A percentile compares a stretch with the other conserved stretches of the same genome.
Evolutionary conservation across 1,140 invertebrate species (phyloP).

Genomic region (Conopomorpha cramerella): DNA sequence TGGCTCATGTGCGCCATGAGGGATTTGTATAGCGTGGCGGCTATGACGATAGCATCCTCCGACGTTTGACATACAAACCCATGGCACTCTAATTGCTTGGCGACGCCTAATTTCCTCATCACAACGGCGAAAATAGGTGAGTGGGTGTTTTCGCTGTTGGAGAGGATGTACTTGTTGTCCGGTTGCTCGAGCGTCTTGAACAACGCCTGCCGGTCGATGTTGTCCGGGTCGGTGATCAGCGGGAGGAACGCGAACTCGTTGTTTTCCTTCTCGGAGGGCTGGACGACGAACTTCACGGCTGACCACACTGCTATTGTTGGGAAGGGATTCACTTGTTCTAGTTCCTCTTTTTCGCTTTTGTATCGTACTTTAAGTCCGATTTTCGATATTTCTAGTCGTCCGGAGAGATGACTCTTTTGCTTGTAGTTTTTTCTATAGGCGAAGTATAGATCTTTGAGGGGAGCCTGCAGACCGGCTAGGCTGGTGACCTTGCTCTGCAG

Average conservation of each 20-base stretch:
- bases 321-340: conserved; percentile 75
- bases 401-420: conserved; percentile 53
- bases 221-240: conserved; percentile 82
- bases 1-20: conserved; percentile 78
- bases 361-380: conserved; percentile 69
- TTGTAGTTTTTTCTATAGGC: conserved; percentile 61
- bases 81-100: conserved; percentile 84
- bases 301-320: conserved; percentile 91
- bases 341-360: conserved; percentile 59
- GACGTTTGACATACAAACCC: conserved; percentile 86
- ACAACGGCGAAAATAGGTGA: conserved; percentile 90
- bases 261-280: conserved; percentile 54
- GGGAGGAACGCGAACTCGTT: conserved; percentile 78
- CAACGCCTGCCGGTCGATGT: conserved; percentile 71
- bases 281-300: conserved; percentile 76
- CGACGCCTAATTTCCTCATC: conserved; percentile 79
- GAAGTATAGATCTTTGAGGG: conserved; percentile 79
- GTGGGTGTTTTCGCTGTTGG: conserved; percentile 64
- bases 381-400: conserved; percentile 71
- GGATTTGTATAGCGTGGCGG: conserved; percentile 86
- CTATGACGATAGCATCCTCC: conserved; percentile 88
- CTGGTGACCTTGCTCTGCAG: conserved; percentile 80
- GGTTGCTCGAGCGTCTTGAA: conserved; percentile 61
- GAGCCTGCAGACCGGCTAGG: conserved; percentile 79
- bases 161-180: conserved; percentile 62